A percentile compares a stretch with the other conserved stretches of the same genome.
phyloP scores from a whole-genome alignment of 2,888 invertebrate species.

The Leucoma salicis region DNA sequence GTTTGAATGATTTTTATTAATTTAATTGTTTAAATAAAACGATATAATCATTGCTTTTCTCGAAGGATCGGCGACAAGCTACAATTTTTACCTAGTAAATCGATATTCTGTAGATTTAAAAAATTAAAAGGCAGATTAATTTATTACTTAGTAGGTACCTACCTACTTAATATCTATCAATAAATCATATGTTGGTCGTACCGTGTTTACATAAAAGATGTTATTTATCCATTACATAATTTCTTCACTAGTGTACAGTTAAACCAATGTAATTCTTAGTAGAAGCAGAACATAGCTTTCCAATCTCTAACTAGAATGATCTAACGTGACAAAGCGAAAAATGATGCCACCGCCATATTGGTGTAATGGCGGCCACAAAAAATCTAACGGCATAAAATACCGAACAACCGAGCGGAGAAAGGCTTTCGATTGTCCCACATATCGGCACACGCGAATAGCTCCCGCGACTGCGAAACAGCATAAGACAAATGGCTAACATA shows the following conservation, averaged over 20 bases:
- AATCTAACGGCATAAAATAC: slow-evolving; percentile 82
- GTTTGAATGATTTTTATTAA: no score
- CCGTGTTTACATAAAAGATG: slow-evolving; percentile 5
- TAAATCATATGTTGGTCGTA: no score
- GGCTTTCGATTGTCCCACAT: slow-evolving; percentile 82
- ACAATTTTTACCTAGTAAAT: no score
- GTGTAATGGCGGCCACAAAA: slow-evolving; percentile 78
- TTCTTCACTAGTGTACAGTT: slow-evolving; percentile 65
- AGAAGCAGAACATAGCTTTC: slow-evolving; percentile 72
- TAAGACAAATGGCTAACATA: slow-evolving; percentile 47
- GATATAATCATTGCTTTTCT: no score
- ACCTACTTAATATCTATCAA: neutral
- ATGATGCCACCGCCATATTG: slow-evolving; percentile 78
- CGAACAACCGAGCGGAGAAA: slow-evolving; percentile 77
- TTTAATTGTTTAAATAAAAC: no score
- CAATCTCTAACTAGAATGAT: slow-evolving; percentile 78
- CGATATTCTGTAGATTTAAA: no score
- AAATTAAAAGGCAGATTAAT: no score
- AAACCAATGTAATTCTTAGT: slow-evolving; percentile 66
- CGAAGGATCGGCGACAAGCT: no score
- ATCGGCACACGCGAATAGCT: slow-evolving; percentile 72
- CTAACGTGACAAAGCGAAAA: slow-evolving; percentile 81
- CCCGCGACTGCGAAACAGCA: slow-evolving; percentile 55
- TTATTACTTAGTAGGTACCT: slow-evolving; percentile 4
- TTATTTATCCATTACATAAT: slow-evolving; percentile 66